A percentile compares a stretch with the other conserved stretches of the same genome.
Conservation (phyloP, 2,797 vertebrate species). For the Urosaurus nigricauda region DNA sequence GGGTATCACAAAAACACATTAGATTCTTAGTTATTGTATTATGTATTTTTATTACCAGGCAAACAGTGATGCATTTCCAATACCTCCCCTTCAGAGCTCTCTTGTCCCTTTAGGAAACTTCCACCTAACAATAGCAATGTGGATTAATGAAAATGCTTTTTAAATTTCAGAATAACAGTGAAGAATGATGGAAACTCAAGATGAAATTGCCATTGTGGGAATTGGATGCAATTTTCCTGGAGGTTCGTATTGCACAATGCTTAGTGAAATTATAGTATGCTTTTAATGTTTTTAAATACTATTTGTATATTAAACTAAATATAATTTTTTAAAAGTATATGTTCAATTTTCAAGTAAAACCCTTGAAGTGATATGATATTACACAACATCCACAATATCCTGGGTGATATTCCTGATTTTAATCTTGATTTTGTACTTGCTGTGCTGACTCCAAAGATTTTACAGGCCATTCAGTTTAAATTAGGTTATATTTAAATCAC, state of each 20-base stretch:
- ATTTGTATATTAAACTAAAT: neutral
- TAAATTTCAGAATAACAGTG: slow-evolving; percentile 9
- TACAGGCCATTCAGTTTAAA: too few species aligned
- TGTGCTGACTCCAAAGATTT: too few species aligned
- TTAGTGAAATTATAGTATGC: neutral
- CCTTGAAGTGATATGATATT: too few species aligned
- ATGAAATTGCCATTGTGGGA: slow-evolving; percentile 85
- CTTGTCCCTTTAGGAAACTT: neutral
- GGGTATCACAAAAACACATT: too few species aligned
- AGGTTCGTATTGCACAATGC: slow-evolving; percentile 70
- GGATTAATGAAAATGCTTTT: neutral
- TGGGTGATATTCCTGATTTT: too few species aligned
- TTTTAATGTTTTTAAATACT: neutral
- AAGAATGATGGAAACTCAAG: slow-evolving; percentile 76
- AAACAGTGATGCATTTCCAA: neutral
- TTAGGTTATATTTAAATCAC: too few species aligned
- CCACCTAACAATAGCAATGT: neutral
- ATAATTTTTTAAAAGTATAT: too few species aligned
- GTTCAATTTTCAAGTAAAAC: too few species aligned
- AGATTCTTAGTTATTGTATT: too few species aligned
- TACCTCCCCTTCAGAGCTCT: neutral
- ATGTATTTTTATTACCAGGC: too few species aligned
- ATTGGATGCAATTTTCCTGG: slow-evolving; percentile 90
- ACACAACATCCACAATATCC: too few species aligned
- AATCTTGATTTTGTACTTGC: too few species aligned